Percentiles rank a stretch among this genome's conserved stretches.
Evolutionary conservation across 2,797 vertebrate genomes (phyloP).

Genomic region (Danio aesculapii): DNA sequence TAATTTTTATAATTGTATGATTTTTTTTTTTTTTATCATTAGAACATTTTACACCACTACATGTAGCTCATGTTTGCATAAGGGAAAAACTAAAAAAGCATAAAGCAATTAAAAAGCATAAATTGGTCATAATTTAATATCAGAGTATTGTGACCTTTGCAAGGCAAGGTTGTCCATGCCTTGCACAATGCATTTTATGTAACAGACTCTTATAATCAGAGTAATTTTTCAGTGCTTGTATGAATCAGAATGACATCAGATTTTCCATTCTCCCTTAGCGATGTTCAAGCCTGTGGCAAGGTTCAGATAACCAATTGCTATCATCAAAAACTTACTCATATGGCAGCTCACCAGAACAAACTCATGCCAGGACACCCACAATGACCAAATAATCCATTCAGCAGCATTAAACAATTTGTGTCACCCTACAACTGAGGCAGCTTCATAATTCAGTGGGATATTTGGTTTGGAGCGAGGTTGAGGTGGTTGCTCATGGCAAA

Average conservation of each 20-base stretch:
- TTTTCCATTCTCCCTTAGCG: conserved; percentile 72
- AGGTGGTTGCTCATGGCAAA: background rate
- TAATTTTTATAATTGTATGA: no score
- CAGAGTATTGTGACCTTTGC: background rate
- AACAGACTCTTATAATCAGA: conserved; percentile 46
- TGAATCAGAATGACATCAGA: conserved; percentile 59
- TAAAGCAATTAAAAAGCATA: background rate
- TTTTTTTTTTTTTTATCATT: no score
- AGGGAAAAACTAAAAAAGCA: background rate
- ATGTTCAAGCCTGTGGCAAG: conserved; percentile 66
- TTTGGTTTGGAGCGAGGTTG: background rate
- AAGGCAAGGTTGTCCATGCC: background rate
- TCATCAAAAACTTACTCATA: conserved; percentile 55
- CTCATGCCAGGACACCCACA: conserved; percentile 48
- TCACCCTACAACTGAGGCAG: conserved; percentile 28
- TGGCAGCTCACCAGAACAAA: conserved; percentile 67
- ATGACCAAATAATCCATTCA: conserved; percentile 48
- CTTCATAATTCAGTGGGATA: background rate
- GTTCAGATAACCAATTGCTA: conserved; percentile 53
- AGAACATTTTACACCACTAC: no score
- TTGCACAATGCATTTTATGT: conserved; percentile 41
- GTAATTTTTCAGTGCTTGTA: conserved; percentile 27
- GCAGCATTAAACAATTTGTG: conserved; percentile 45
- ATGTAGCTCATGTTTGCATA: background rate
- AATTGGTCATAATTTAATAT: background rate